Evolutionary conservation across 2,888 invertebrate genomes (phyloP).

Genomic region (Bursaphelenchus okinawaensis): DNA sequence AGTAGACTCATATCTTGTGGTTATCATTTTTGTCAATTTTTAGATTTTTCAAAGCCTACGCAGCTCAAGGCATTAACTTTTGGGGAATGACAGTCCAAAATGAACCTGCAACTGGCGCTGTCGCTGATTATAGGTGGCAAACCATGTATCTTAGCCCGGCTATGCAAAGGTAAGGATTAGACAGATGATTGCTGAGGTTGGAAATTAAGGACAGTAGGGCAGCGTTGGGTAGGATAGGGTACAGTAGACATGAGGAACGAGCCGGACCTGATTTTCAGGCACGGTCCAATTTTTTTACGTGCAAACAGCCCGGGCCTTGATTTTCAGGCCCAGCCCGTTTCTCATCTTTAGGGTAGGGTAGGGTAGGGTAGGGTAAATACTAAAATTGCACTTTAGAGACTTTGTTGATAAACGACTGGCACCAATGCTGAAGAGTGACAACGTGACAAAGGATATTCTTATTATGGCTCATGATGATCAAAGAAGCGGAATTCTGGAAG

Average conservation of each 20-base stretch:
- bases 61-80: constrained; percentile 63
- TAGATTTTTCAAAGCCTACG: constrained; percentile 70
- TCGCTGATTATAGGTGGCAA: constrained; percentile 65
- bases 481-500: constrained; percentile 9
- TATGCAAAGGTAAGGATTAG: constrained; percentile 31
- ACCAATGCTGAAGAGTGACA: constrained; percentile 7
- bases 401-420: constrained; percentile 17
- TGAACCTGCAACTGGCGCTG: constrained; percentile 62
- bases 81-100: constrained; percentile 84
- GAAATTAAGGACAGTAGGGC: too few species aligned
- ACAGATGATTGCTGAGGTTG: too few species aligned
- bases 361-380: too few species aligned
- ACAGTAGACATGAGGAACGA: too few species aligned
- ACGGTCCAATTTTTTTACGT: too few species aligned
- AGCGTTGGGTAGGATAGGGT: too few species aligned
- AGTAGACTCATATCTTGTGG: too few species aligned
- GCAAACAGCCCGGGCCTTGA: too few species aligned
- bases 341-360: too few species aligned
- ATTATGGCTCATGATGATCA: constrained; percentile 25
- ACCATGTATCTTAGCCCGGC: constrained; percentile 66
- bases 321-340: too few species aligned
- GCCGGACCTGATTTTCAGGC: too few species aligned
- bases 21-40: constrained; percentile 20
- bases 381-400: constrained; percentile 24
- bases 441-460: constrained; percentile 20